Conservation (phyloP, 1,140 invertebrate genomes). For the Ceratitis capitata region DNA sequence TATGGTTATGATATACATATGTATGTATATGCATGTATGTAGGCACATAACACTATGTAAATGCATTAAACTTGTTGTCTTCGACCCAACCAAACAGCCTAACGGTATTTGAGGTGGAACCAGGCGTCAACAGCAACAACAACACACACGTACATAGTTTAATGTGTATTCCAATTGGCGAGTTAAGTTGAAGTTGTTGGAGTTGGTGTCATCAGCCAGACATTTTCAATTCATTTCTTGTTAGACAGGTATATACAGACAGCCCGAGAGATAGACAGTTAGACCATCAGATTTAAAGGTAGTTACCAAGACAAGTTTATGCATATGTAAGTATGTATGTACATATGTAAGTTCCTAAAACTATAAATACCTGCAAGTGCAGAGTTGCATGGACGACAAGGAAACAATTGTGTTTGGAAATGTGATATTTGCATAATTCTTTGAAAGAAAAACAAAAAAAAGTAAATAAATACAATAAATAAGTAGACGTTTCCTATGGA, state of each 20-base stretch:
- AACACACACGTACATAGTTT: background rate
- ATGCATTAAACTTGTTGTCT: constrained; percentile 27
- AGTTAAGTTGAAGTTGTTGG: constrained; percentile 24
- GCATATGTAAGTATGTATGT: background rate
- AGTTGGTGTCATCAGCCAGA: constrained; percentile 33
- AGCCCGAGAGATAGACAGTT: background rate
- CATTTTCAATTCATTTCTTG: constrained; percentile 9
- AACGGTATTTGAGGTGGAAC: constrained; percentile 19
- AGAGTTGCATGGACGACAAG: background rate
- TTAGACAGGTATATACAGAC: constrained; percentile 1
- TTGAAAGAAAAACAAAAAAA: too few species aligned
- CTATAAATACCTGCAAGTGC: background rate
- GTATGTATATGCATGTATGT: background rate
- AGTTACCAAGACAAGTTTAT: background rate
- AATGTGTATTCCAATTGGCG: constrained; percentile 1
- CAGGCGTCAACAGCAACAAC: background rate
- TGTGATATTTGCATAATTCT: too few species aligned
- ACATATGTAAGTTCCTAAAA: background rate
- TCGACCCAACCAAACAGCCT: background rate
- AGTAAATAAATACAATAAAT: too few species aligned
- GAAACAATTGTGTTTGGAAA: background rate
- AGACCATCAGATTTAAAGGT: background rate
- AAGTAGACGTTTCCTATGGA: too few species aligned
- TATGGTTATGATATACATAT: background rate
- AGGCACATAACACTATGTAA: background rate